Evolutionary conservation across 2,113 vertebrate species (phyloP).

Genomic region (Neodontobutis hainanensis): DNA sequence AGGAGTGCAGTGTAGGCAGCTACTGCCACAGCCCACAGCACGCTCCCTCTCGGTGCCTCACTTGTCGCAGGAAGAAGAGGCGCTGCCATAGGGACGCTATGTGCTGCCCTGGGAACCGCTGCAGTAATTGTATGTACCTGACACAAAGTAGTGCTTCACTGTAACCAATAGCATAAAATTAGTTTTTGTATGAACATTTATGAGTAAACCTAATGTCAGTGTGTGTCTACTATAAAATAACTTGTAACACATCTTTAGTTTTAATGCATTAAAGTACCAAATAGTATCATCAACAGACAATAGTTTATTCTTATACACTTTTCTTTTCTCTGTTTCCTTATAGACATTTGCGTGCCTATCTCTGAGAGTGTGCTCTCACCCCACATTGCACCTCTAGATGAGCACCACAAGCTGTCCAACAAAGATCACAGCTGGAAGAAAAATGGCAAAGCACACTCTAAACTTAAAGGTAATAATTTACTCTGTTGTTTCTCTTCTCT

Average conservation of each 20-base stretch:
- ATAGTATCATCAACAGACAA: no score
- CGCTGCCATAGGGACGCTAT: conserved; percentile 93
- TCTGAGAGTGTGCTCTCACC: conserved; percentile 89
- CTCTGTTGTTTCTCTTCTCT: neutral
- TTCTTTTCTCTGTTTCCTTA: neutral
- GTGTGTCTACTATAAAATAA: no score
- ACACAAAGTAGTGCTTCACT: neutral
- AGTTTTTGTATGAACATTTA: no score
- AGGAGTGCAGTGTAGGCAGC: conserved; percentile 89
- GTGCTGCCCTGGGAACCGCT: conserved; percentile 94
- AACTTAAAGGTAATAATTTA: conserved; percentile 85
- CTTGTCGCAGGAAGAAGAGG: conserved; percentile 92
- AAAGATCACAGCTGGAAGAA: conserved; percentile 93
- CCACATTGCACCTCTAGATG: conserved; percentile 88
- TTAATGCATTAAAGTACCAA: no score
- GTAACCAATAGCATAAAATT: no score
- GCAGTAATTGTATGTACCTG: conserved; percentile 87
- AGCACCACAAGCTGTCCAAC: conserved; percentile 82
- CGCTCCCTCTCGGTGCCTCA: conserved; percentile 84
- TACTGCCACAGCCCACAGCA: conserved; percentile 95
- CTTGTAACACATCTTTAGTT: no score
- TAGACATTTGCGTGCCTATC: conserved; percentile 90
- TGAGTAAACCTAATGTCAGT: no score
- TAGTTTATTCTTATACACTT: neutral
- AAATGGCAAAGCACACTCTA: conserved; percentile 84